Evolutionary conservation across 2,888 invertebrate species (phyloP).

Genomic region (Cataglyphis albicans): DNA sequence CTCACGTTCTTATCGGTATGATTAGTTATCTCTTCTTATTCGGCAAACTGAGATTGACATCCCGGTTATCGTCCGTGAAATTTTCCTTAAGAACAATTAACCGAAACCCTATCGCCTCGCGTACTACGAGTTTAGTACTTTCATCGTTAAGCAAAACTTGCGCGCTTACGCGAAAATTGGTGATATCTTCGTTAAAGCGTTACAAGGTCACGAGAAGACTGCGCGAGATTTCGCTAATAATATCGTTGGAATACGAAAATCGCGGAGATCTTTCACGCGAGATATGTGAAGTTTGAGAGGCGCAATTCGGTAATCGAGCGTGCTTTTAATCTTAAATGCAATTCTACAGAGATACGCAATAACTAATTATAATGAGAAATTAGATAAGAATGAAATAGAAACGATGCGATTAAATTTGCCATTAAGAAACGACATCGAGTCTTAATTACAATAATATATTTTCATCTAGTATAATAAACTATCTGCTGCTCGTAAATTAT

Average conservation of each 20-base stretch:
- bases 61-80: slow-evolving; percentile 74
- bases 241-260: slow-evolving; percentile 25
- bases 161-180: slow-evolving; percentile 61
- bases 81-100: slow-evolving; percentile 79
- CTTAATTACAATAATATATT: neutral
- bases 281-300: neutral
- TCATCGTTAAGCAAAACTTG: slow-evolving; percentile 76
- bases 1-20: slow-evolving; percentile 27
- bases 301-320: neutral
- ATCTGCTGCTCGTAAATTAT: neutral
- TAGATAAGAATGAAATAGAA: neutral
- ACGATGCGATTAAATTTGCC: neutral
- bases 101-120: slow-evolving; percentile 72
- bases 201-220: slow-evolving; percentile 56
- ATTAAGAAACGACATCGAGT: neutral
- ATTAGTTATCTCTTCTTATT: slow-evolving; percentile 70
- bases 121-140: slow-evolving; percentile 70
- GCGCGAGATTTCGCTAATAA: slow-evolving; percentile 33
- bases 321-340: neutral
- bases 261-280: slow-evolving; percentile 17
- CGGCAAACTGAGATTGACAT: slow-evolving; percentile 73
- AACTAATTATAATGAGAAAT: neutral
- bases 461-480: neutral
- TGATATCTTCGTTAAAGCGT: slow-evolving; percentile 64
- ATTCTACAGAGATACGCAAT: neutral